A percentile compares a stretch with the other conserved stretches of the same genome.
Conservation (phyloP, 1,140 invertebrate species). For the Chlorops oryzae region DNA sequence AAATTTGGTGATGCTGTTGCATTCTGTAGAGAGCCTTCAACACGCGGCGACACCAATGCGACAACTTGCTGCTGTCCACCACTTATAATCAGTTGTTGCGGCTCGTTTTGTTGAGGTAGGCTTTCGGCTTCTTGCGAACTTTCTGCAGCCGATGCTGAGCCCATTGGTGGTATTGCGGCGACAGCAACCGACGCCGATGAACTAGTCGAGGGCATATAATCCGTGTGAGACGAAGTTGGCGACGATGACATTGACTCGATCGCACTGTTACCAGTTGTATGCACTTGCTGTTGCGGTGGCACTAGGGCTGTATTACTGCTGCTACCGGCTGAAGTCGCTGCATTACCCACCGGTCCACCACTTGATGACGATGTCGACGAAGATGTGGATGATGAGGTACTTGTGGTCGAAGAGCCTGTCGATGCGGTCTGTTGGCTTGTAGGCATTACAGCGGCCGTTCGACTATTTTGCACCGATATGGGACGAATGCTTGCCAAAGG, state of each 20-base stretch:
- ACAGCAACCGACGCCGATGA: constrained; percentile 54
- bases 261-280: constrained; percentile 54
- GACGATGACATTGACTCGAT: constrained; percentile 54
- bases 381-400: constrained; percentile 22
- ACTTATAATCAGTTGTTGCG: constrained; percentile 41
- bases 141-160: constrained; percentile 40
- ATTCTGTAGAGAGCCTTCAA: constrained; percentile 52
- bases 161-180: constrained; percentile 50
- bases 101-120: constrained; percentile 38
- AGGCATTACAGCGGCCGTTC: constrained; percentile 74
- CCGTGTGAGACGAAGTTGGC: constrained; percentile 58
- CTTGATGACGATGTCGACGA: constrained; percentile 29
- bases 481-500: constrained; percentile 87
- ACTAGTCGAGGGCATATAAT: constrained; percentile 66
- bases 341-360: constrained; percentile 14
- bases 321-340: constrained; percentile 20
- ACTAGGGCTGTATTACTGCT: constrained; percentile 53
- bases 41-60: constrained; percentile 65
- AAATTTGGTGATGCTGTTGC: constrained; percentile 31
- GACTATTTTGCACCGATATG: constrained; percentile 67
- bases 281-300: constrained; percentile 56
- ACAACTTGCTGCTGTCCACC: constrained; percentile 59
- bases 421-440: constrained; percentile 51
- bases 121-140: constrained; percentile 47
- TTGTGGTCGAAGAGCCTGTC: constrained; percentile 17